phyloP scores from a whole-genome alignment of 2,797 vertebrate species.

The Enteromius argenteus region DNA sequence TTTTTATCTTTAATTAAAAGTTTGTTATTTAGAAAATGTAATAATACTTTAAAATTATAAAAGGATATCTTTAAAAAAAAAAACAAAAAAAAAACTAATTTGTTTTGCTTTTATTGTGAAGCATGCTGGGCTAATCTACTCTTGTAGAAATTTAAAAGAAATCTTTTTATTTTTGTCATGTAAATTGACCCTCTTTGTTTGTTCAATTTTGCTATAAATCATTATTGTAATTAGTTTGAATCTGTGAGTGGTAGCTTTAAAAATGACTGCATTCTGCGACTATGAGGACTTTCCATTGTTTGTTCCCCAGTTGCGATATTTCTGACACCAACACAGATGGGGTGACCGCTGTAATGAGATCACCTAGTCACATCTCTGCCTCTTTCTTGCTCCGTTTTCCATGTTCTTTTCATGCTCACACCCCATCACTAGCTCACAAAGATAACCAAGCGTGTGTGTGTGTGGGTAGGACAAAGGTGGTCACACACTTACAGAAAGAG shows the following conservation, averaged over 20 bases:
- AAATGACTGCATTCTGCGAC: background rate
- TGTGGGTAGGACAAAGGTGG: conserved; percentile 41
- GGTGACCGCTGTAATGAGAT: background rate
- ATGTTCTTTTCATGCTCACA: background rate
- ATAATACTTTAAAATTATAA: background rate
- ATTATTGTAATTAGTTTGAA: background rate
- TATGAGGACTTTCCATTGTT: conserved; percentile 31
- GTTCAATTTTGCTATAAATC: background rate
- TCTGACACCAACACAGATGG: conserved; percentile 11
- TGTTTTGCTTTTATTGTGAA: conserved; percentile 1
- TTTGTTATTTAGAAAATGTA: background rate
- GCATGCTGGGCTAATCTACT: background rate
- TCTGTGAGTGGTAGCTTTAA: conserved; percentile 9
- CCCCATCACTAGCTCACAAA: conserved; percentile 32
- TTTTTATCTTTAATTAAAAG: background rate
- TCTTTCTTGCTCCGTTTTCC: conserved; percentile 9
- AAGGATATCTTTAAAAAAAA: background rate
- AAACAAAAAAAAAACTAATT: background rate
- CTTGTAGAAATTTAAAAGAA: background rate
- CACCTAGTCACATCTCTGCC: conserved; percentile 20
- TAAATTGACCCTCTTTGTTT: conserved; percentile 10
- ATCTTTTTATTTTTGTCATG: background rate
- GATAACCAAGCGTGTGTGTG: conserved; percentile 34
- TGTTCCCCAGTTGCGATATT: conserved; percentile 18
- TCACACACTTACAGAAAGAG: conserved; percentile 59